These are phyloP conservation scores for Oligia fasciuncula DNA, from an alignment of 2,888 invertebrate species.

Conservation along the genomic window DNA sequence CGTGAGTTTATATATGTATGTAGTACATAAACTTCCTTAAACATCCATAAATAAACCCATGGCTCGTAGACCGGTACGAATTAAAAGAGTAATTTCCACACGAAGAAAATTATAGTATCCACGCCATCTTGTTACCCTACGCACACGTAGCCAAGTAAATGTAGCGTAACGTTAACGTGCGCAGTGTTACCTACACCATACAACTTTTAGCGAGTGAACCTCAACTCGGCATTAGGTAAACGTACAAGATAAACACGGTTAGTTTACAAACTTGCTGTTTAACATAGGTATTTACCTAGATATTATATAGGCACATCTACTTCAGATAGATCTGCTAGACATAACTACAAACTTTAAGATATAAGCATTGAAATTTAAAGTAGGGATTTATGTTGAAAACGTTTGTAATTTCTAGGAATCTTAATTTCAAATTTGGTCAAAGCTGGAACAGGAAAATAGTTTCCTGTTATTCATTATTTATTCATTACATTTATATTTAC, in stretches of 20 bases:
- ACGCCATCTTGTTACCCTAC: slow-evolving; percentile 27
- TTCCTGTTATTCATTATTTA: neutral
- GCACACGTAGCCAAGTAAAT: slow-evolving; percentile 27
- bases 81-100: slow-evolving; percentile 1
- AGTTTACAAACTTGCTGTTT: slow-evolving; percentile 61
- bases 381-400: neutral
- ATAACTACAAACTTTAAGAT: slow-evolving; percentile 21
- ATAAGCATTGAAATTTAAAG: slow-evolving; percentile 1
- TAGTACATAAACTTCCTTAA: neutral
- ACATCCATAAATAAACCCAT: neutral
- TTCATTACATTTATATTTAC: neutral
- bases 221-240: slow-evolving; percentile 59
- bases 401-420: neutral
- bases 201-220: slow-evolving; percentile 60
- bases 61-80: neutral
- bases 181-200: slow-evolving; percentile 40
- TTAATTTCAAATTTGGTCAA: slow-evolving; percentile 7
- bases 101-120: slow-evolving; percentile 5
- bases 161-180: slow-evolving; percentile 22
- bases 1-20: neutral
- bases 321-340: slow-evolving; percentile 25
- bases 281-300: slow-evolving; percentile 53
- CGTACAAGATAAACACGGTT: slow-evolving; percentile 65
- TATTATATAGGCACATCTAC: slow-evolving; percentile 36
- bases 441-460: neutral